Evolutionary conservation across 2,797 vertebrate genomes (phyloP).

Genomic region (Siniperca scherzeri): DNA sequence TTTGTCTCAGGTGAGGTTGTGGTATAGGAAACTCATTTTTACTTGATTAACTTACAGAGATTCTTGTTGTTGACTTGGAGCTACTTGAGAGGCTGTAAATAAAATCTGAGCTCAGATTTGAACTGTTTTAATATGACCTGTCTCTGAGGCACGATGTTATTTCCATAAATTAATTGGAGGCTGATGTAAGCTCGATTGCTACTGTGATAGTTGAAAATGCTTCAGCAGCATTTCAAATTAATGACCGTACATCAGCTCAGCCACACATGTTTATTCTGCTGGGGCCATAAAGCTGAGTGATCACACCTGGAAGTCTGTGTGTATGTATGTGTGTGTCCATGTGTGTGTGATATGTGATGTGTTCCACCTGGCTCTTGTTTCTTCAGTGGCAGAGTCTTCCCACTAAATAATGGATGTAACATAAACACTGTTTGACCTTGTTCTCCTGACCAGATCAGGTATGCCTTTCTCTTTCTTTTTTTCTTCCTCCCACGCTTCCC

Average conservation of each 20-base stretch:
- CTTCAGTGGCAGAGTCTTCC: constrained; percentile 63
- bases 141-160: constrained; percentile 57
- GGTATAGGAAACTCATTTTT: constrained; percentile 19
- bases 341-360: constrained; percentile 50
- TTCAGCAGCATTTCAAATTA: constrained; percentile 50
- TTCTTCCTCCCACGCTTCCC: constrained; percentile 54
- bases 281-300: constrained; percentile 61
- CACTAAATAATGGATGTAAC: constrained; percentile 76
- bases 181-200: constrained; percentile 50
- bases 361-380: constrained; percentile 78
- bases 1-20: constrained; percentile 91
- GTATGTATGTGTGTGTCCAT: constrained; percentile 5
- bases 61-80: constrained; percentile 37
- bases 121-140: constrained; percentile 50
- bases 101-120: constrained; percentile 42
- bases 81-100: constrained; percentile 50
- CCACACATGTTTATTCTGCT: constrained; percentile 68
- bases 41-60: constrained; percentile 40
- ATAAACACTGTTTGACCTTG: constrained; percentile 71
- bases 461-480: constrained; percentile 60
- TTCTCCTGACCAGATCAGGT: constrained; percentile 66
- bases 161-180: constrained; percentile 67
- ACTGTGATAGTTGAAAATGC: constrained; percentile 37
- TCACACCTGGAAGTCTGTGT: constrained; percentile 71
- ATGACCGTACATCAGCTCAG: constrained; percentile 52